Evolutionary conservation across 2,797 vertebrate genomes (phyloP).

Genomic region (Schizopygopsis pylzovi): DNA sequence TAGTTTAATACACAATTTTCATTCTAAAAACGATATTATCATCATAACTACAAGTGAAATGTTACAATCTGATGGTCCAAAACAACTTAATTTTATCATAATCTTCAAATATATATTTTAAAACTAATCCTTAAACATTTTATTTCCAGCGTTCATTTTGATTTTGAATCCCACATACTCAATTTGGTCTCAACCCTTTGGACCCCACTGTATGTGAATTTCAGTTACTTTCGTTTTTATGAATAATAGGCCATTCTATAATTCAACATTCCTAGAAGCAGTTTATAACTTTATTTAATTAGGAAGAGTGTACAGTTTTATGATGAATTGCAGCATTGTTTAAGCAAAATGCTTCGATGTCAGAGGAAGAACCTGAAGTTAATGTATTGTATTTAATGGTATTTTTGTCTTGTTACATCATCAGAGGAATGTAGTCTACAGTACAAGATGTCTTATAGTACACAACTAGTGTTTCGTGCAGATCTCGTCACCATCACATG

Average conservation of each 20-base stretch:
- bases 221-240: background rate
- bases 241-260: background rate
- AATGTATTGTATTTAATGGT: background rate
- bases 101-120: background rate
- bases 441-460: background rate
- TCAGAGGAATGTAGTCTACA: background rate
- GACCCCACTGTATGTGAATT: background rate
- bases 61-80: background rate
- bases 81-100: background rate
- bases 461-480: conserved; percentile 14
- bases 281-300: conserved; percentile 13
- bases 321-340: background rate
- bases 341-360: background rate
- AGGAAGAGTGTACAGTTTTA: background rate
- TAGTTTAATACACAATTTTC: background rate
- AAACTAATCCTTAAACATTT: background rate
- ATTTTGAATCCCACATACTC: background rate
- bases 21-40: background rate
- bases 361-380: background rate
- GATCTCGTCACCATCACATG: background rate
- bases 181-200: background rate
- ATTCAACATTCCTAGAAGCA: background rate
- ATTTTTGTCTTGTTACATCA: background rate
- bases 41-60: background rate
- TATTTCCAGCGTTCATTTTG: background rate